Evolutionary conservation across 1,140 invertebrate species (phyloP).

Genomic region (Oscheius sp.): DNA sequence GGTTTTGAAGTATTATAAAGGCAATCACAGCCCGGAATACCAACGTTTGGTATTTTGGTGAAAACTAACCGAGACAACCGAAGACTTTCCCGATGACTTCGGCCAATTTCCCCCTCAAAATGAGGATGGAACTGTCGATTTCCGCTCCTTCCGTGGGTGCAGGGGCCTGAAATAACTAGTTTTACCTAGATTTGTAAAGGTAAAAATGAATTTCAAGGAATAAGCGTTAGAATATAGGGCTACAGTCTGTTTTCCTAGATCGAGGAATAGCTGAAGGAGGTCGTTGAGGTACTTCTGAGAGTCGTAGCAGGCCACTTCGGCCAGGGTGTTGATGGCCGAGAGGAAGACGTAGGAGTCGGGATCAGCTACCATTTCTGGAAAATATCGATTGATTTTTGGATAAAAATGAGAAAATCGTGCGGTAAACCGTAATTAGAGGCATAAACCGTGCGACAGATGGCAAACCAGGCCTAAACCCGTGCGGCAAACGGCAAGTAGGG

Average conservation of each 20-base stretch:
- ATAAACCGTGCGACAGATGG: no score
- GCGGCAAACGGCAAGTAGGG: no score
- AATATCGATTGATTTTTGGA: slow-evolving; percentile 16
- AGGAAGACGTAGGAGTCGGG: slow-evolving; percentile 46
- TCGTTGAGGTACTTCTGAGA: slow-evolving; percentile 24
- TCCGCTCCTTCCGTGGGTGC: slow-evolving; percentile 19
- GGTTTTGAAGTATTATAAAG: no score
- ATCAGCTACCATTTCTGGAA: slow-evolving; percentile 41
- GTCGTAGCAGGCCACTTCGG: slow-evolving; percentile 45
- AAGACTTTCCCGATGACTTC: slow-evolving; percentile 49
- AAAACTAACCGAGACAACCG: slow-evolving; percentile 40
- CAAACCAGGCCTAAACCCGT: no score
- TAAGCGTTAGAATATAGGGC: no score
- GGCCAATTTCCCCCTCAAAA: slow-evolving; percentile 42
- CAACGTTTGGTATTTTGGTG: no score
- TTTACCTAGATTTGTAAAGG: no score
- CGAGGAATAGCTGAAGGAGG: slow-evolving; percentile 39
- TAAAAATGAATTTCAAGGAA: slow-evolving; percentile 17
- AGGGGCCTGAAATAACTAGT: no score
- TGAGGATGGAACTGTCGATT: slow-evolving; percentile 10
- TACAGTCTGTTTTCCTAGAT: slow-evolving; percentile 17
- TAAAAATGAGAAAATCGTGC: neutral
- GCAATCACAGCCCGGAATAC: no score
- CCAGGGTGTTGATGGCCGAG: slow-evolving; percentile 48
- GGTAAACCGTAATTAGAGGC: no score